Base-by-base conservation (phyloP, 2,113 vertebrate genomes). In the Bubo blakistoni region DNA sequence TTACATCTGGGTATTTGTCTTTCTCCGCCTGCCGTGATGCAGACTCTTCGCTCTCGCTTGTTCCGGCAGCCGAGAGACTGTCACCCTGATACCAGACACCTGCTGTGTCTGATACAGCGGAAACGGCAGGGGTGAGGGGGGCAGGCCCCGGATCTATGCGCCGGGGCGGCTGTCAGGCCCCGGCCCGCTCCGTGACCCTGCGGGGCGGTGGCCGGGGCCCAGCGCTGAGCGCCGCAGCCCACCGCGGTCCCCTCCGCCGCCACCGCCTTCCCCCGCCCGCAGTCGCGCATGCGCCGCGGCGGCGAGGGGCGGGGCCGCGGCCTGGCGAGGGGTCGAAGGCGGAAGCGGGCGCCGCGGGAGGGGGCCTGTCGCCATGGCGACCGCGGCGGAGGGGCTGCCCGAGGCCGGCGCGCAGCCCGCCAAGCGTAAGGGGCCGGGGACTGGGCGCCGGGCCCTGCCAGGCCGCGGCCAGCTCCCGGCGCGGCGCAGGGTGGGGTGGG, bases 361-460 rank as follows among this genome's bases (percentile, higher is more conserved):
- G 29, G 58, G 85, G 61, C 6, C 6, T 10, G 90, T 52, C 27
- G 42, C 49, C 30, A 96, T 94, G 96, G 96, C 96, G 73, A 81
- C 88, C 17, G 93, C 92, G 3, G 71, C 94, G 11, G 91, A 85
- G 66, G 91, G 88, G 65, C 34, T 71, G n/a, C 29, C 27, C 1
- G 92, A 92, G 70, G 22, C 71, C 16, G 61, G 52, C 32, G 46
- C 30, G 36, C 94, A 79, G 61, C 66, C 72, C 16, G 18, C 49
- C 34, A 97, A 83, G 54, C 96, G 96, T 97, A 97, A 95, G 96
- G 22, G 38, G 13, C 27, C 27, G 62, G n/a, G 72, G 19, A 8
- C 4, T 38, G 58, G 26, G 6, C 11, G 34, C 10, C 9, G 38
- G 36, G 62, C 29, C 13, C 5, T 32, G 15, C 27, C 16, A 21